Evolutionary conservation across 2,113 vertebrate species (phyloP), one percentile per base, ranked within the genome.

Genomic region (Caretta caretta): DNA sequence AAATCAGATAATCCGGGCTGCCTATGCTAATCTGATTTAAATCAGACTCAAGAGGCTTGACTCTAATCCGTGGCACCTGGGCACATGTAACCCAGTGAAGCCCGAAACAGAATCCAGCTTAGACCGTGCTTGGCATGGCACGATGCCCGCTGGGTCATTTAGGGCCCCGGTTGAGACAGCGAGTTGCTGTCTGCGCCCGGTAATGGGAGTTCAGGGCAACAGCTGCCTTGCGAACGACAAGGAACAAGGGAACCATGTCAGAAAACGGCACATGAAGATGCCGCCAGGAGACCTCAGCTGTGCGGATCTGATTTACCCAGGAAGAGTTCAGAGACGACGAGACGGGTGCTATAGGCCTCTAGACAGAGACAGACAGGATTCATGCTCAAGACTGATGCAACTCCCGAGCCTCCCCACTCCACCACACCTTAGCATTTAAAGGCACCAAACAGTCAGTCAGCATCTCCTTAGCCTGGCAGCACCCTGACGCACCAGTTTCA

Each of bases 1-100:
- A 96, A 93, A 94, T 78, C 90, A 90, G 96, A 97, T 97, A 95
- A 97, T 96, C 96, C n/a, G 85, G 48, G 62, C 90, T 96, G 97
- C 17, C 94, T 96, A 54, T 92, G 94, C 87, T 97, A 95, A 97
- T 50, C 97, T 96, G 95, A 90, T 96, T 97, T 96, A 93, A 92
- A 95, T 89, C 90, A 14, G 94, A 24, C 94, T 96, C 96, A 95
- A 96, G 97, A 95, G 95, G 95, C 93, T 97, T 96, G 94, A 38
- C 93, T 95, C 90, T 96, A 97, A 97, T 79, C 97, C 0, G 22
- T 19, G 95, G 96, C 93, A 80, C 59, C 90, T 88, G 38, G 29
- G 89, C 90, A 94, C 96, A 96, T 92, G 92, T 93, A 96, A 95
- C 69, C 95, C 92, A 6, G 90, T 6, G 87, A 95, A 96, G 80